Evolutionary conservation across 2,888 invertebrate species (phyloP).

Genomic region (Agrenia bidenticulata): DNA sequence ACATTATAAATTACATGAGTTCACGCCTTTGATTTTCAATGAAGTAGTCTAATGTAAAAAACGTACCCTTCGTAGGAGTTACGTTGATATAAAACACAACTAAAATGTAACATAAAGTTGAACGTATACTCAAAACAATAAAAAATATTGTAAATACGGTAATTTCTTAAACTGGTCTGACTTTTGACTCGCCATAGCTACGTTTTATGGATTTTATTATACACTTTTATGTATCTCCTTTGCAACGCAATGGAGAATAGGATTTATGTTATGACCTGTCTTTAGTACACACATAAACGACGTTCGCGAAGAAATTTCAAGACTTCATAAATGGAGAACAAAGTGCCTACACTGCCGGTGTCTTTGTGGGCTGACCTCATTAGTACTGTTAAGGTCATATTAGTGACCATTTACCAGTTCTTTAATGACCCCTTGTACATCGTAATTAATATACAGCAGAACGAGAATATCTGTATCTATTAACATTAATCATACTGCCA

Average conservation of each 20-base stretch:
- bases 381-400: slow-evolving; percentile 21
- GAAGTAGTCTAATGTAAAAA: no score
- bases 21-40: no score
- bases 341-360: slow-evolving; percentile 48
- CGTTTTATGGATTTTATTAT: not conserved
- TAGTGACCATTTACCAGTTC: slow-evolving; percentile 9
- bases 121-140: not conserved
- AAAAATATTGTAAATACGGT: not conserved
- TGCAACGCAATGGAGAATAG: not conserved
- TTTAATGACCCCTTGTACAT: slow-evolving; percentile 15
- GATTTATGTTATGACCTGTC: slow-evolving; percentile 7
- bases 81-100: no score
- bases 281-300: not conserved
- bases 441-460: slow-evolving; percentile 16
- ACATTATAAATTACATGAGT: no score
- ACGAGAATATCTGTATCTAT: not conserved
- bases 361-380: slow-evolving; percentile 50
- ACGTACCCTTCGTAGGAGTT: no score
- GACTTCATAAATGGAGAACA: slow-evolving; percentile 16
- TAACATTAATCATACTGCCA: not conserved
- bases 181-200: not conserved
- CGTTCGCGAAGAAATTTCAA: not conserved
- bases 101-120: no score
- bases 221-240: slow-evolving; percentile 1
- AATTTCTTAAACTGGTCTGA: not conserved